Evolutionary conservation across 2,888 invertebrate genomes (phyloP).

Genomic region (Stenurella melanura): DNA sequence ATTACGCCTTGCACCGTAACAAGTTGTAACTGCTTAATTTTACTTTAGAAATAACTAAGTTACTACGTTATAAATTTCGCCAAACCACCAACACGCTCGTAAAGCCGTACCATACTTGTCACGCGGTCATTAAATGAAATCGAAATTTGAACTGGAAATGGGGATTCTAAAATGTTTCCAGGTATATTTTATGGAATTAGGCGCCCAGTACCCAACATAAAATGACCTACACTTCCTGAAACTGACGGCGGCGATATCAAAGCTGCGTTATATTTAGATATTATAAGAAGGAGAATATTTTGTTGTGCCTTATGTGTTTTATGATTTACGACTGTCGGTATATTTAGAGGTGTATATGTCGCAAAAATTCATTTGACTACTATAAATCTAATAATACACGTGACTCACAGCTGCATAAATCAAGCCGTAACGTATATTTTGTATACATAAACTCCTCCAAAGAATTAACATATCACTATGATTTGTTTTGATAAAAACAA

Average conservation of each 20-base stretch:
- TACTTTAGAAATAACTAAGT: neutral
- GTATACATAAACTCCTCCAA: too few relatives aligned
- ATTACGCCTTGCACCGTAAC: neutral
- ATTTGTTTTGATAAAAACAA: too few relatives aligned
- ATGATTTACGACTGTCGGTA: neutral
- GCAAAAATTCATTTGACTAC: neutral
- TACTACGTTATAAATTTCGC: neutral
- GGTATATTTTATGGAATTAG: neutral
- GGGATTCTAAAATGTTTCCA: neutral
- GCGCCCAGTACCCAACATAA: neutral
- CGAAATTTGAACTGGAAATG: neutral
- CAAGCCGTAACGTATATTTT: neutral
- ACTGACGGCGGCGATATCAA: neutral
- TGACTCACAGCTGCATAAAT: neutral
- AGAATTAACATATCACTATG: too few relatives aligned
- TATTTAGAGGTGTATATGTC: slow-evolving; percentile 6
- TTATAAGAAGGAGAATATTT: slow-evolving; percentile 1
- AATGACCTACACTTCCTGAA: neutral
- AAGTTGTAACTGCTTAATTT: neutral
- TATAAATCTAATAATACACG: slow-evolving; percentile 2
- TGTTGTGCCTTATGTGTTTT: slow-evolving; percentile 7
- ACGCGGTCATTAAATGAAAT: neutral
- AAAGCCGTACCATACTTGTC: neutral
- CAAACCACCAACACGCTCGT: neutral
- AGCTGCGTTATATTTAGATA: neutral